Evolutionary conservation across 2,888 invertebrate species (phyloP), one percentile per base, ranked within the genome.

Genomic region (Drosophila borealis): DNA sequence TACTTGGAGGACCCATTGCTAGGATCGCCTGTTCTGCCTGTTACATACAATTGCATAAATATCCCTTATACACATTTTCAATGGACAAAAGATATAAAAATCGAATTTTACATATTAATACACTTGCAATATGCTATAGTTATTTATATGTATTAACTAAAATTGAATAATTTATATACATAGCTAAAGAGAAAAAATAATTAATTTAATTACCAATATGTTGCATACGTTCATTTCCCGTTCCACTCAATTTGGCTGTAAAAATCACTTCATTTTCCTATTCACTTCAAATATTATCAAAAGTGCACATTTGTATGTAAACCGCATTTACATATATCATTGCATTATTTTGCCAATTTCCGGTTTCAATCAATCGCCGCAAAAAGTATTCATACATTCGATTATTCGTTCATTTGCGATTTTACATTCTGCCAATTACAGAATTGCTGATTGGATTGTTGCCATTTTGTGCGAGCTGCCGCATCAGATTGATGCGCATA

Each of bases 381-480:
- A 84, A 80, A 84, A 71, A 87, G 79, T 88, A 84, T 81, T 75
- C 85, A 79, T 64, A 59, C 57, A 73, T 78, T 69, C 74, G 78
- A 78, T 78, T 64, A 73, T 63, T 56, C 60, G 56, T 78, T 57
- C 71, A 66, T 66, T 87, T 69, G 70, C 64, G 65, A 76, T 85
- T 79, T 77, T 80, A 63, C 83, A 77, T 85, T 84, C 74, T 72
- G 77, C 70, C 86, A 83, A 83, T 83, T 88, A 86, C 83, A 77
- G 70, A 70, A 77, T 66, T 57, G 71, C 70, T 88, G 86, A 83
- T 83, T 88, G 88, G 80, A 88, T 83, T 83, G 88, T 80, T 88
- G 80, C 65, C 57, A 73, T 73, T 81, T 60, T 42, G 21, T 55
- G 42, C 44, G 46, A 37, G 37, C 19, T 11, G 19, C 46, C 53